Base-by-base conservation (phyloP, 2,113 vertebrate genomes). In the Dicaeum eximium region DNA sequence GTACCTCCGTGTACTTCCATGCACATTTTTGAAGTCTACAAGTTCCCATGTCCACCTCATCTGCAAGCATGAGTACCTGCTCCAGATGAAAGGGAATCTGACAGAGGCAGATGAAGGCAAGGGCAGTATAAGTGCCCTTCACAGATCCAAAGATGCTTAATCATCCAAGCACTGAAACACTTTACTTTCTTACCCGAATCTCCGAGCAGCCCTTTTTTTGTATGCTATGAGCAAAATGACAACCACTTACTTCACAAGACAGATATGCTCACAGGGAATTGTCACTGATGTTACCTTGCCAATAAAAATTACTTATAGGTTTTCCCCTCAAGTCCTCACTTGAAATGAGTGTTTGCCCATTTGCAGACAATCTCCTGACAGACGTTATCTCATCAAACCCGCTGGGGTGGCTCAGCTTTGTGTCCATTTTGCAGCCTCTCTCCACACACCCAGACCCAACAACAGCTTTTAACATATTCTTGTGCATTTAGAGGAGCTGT, bases 241-340 rank as follows among this genome's bases (percentile, higher is more conserved):
- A 96, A 69, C 42, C 90, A 90, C 67, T 88, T 93, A 94, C 82
- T 90, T 86, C 72, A 77, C 67, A 95, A 91, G 90, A 93, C n/a
- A 30, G 90, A 94, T 92, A 77, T 25, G 45, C 79, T 92, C 86
- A 70, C 54, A 66, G 74, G 88, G 92, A 96, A 69, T 62, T 86
- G 71, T 73, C 82, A 70, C 62, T 78, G 64, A 88, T 44, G 27
- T 42, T 90, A 50, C 56, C 71, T 71, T 92, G 80, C 50, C 86
- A 86, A 82, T 67, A 90, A 88, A 88, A 93, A 90, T 73, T 69
- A 77, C 42, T 86, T 70, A 60, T 31, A 81, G 42, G 35, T 47
- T 92, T 90, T 94, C 45, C 54, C 73, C 50, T 90, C 70, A 93
- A 88, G 88, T 37, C 38, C 38, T 86, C 60, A 47, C 37, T 80